A percentile compares a stretch with the other conserved stretches of the same genome.
phyloP scores from a whole-genome alignment of 1,140 invertebrate species.

The Glossosoma conforme region DNA sequence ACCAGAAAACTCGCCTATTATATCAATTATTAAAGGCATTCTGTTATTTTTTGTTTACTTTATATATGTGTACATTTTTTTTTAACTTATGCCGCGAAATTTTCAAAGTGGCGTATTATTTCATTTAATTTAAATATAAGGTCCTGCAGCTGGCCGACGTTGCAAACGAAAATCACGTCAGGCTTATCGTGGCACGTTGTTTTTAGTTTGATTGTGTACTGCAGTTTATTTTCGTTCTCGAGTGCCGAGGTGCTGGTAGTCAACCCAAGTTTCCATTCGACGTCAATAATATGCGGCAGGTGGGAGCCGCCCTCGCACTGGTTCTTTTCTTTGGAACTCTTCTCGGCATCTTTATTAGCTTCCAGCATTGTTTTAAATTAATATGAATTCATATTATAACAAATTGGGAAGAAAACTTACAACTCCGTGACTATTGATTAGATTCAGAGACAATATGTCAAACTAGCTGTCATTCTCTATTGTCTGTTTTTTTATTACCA shows the following conservation, averaged over 20 bases:
- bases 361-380: too few species aligned
- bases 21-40: not conserved
- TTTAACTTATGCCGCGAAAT: constrained; percentile 33
- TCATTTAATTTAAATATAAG: constrained; percentile 63
- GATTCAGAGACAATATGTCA: too few species aligned
- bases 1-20: too few species aligned
- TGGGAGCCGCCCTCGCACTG: constrained; percentile 46
- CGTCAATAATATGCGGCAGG: constrained; percentile 58
- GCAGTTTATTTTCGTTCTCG: constrained; percentile 39
- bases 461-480: too few species aligned
- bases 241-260: constrained; percentile 40
- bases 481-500: too few species aligned
- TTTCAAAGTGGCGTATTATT: constrained; percentile 57
- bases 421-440: too few species aligned
- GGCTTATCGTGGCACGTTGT: constrained; percentile 43
- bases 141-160: constrained; percentile 60
- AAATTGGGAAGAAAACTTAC: too few species aligned
- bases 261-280: constrained; percentile 61
- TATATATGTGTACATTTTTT: not conserved
- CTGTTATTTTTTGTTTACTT: not conserved
- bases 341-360: constrained; percentile 9
- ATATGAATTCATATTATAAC: too few species aligned
- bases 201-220: constrained; percentile 42
- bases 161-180: constrained; percentile 55
- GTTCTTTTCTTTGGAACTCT: constrained; percentile 13